Evolutionary conservation across 1,140 invertebrate genomes (phyloP).

Genomic region (Pristionchus pacificus): DNA sequence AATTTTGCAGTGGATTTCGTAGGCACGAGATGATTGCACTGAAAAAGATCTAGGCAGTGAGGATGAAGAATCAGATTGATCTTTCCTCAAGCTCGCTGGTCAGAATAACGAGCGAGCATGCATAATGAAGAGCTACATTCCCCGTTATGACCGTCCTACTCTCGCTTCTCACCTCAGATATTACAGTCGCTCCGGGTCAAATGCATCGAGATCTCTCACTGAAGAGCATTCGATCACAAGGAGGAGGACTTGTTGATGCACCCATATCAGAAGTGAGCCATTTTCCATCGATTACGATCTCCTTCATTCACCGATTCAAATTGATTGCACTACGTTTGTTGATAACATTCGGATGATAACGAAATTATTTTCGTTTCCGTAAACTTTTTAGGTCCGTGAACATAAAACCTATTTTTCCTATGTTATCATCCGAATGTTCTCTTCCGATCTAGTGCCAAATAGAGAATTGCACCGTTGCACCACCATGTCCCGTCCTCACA

Average conservation of each 20-base stretch:
- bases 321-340: neutral
- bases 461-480: too few species aligned
- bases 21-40: slow-evolving; percentile 53
- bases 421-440: neutral
- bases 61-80: slow-evolving; percentile 48
- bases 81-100: neutral
- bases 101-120: neutral
- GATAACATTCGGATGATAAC: neutral
- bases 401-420: neutral
- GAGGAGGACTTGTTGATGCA: slow-evolving; percentile 26
- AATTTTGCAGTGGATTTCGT: too few species aligned
- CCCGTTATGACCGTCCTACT: too few species aligned
- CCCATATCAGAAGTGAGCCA: slow-evolving; percentile 32
- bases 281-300: slow-evolving; percentile 20
- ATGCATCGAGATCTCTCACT: slow-evolving; percentile 35
- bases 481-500: too few species aligned
- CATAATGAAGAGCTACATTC: neutral
- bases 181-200: slow-evolving; percentile 21
- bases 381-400: neutral
- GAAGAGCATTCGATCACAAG: slow-evolving; percentile 27
- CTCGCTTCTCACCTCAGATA: too few species aligned
- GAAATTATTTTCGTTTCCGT: neutral
- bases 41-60: slow-evolving; percentile 56
- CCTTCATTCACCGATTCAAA: slow-evolving; percentile 16
- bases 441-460: too few species aligned